Conservation (phyloP, 2,888 invertebrate genomes). For the Pollenia amentaria region DNA sequence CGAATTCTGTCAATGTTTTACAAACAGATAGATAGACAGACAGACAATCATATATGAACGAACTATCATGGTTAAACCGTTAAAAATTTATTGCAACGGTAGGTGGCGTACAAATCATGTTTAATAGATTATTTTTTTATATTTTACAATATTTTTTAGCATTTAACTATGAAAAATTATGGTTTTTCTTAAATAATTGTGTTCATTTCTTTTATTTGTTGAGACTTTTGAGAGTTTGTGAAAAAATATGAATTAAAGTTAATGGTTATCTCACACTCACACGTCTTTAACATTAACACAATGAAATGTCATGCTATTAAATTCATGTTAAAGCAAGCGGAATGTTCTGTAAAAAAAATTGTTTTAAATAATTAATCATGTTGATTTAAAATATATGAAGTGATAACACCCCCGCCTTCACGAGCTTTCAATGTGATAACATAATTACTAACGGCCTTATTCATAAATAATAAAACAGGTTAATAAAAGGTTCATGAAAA, state of each 20-base stretch:
- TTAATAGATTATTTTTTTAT: conserved; percentile 25
- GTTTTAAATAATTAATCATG: conserved; percentile 57
- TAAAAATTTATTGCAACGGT: conserved; percentile 50
- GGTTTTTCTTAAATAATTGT: conserved; percentile 10
- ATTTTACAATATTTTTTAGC: background rate
- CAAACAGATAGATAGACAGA: background rate
- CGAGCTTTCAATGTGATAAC: too few relatives aligned
- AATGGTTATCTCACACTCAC: background rate
- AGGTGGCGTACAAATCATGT: conserved; percentile 61
- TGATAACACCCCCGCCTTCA: background rate
- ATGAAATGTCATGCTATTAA: conserved; percentile 27
- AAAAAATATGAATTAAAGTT: conserved; percentile 2
- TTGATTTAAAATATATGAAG: conserved; percentile 27
- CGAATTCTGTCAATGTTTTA: conserved; percentile 7
- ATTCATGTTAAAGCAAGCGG: conserved; percentile 33
- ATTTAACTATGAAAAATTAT: background rate
- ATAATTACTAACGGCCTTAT: too few relatives aligned
- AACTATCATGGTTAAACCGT: background rate
- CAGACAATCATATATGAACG: conserved; percentile 8
- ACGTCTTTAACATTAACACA: background rate
- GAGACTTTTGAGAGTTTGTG: background rate
- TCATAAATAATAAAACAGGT: too few relatives aligned
- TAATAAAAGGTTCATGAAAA: too few relatives aligned
- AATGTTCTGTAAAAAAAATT: background rate
- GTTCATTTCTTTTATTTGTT: conserved; percentile 47